Percentiles rank a stretch among this genome's conserved stretches.
These are phyloP conservation scores for Thecophora atra DNA, from an alignment of 2,888 invertebrate species.

Conservation along the genomic window DNA sequence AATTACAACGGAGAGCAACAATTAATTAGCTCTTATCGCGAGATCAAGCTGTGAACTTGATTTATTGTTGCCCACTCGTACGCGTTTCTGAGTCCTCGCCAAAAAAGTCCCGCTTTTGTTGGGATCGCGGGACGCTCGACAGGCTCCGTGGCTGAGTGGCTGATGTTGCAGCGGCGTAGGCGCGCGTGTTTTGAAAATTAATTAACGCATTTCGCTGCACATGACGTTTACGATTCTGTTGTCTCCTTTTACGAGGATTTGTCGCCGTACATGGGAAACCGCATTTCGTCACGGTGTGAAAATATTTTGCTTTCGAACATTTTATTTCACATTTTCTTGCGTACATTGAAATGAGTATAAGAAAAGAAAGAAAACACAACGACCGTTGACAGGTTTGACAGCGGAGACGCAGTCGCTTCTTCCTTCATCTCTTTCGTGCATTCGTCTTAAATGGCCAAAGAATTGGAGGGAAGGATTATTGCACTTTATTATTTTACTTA, in stretches of 20 bases:
- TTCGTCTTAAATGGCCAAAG: too few species aligned
- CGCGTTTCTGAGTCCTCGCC: constrained; percentile 9
- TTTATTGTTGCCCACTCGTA: constrained; percentile 42
- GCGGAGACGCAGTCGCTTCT: neutral
- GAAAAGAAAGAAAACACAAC: constrained; percentile 1
- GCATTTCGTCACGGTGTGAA: constrained; percentile 13
- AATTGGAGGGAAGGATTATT: too few species aligned
- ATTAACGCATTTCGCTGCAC: constrained; percentile 45
- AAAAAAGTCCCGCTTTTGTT: constrained; percentile 9
- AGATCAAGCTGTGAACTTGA: constrained; percentile 50
- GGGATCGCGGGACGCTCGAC: neutral
- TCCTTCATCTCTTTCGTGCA: neutral
- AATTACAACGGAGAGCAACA: constrained; percentile 19
- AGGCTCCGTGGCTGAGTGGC: neutral
- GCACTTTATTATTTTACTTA: neutral
- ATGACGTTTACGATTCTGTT: constrained; percentile 40
- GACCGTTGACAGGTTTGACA: constrained; percentile 29
- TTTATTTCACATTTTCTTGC: constrained; percentile 8
- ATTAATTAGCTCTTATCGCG: constrained; percentile 47
- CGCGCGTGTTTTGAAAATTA: constrained; percentile 49
- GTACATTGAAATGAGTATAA: too few species aligned
- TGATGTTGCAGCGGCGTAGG: constrained; percentile 40
- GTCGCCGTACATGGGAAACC: neutral
- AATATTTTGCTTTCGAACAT: neutral
- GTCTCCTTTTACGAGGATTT: neutral